Conservation (phyloP, 2,113 vertebrate genomes). For the Sprattus sprattus region DNA sequence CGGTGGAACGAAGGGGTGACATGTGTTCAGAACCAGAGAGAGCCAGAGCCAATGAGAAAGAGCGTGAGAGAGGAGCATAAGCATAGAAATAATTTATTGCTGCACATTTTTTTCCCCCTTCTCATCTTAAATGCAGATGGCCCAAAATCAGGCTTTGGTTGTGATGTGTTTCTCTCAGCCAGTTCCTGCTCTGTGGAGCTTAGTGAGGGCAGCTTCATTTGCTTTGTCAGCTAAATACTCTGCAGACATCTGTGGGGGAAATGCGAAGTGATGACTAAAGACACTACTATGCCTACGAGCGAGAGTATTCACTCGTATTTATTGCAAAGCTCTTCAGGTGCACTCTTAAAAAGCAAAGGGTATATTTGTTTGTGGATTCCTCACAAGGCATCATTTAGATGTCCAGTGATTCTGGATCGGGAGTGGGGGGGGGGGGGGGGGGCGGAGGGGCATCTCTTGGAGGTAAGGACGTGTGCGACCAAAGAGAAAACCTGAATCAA, state of each 20-base stretch:
- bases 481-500: constrained; percentile 15
- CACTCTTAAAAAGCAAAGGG: background rate
- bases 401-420: background rate
- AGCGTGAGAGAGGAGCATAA: background rate
- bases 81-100: background rate
- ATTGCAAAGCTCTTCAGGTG: background rate
- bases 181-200: background rate
- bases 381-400: background rate
- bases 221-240: background rate
- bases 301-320: background rate
- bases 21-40: background rate
- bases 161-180: background rate
- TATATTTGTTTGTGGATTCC: background rate
- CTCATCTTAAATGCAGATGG: constrained; percentile 13
- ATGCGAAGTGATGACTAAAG: background rate
- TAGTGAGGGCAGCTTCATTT: background rate
- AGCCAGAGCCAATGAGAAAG: background rate
- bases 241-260: background rate
- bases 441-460: background rate
- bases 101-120: background rate
- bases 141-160: background rate
- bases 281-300: background rate
- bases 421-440: too few relatives aligned
- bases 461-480: background rate
- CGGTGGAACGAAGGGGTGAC: constrained; percentile 6